Evolutionary conservation across 1,140 invertebrate genomes (phyloP).

Genomic region (Zaprionus ghesquierei): DNA sequence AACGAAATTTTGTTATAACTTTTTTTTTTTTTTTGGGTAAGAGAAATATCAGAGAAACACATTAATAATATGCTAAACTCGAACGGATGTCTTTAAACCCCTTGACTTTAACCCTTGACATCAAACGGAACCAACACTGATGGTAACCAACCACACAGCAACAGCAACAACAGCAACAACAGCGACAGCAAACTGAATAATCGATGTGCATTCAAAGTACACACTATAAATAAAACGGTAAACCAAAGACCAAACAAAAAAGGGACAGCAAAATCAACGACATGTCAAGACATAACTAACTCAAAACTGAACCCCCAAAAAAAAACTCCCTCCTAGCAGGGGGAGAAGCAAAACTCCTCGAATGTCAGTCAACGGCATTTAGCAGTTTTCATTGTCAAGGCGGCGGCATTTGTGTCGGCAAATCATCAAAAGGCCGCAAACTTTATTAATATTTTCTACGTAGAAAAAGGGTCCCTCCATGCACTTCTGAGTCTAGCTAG

Average conservation of each 20-base stretch:
- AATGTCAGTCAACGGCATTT: constrained; percentile 62
- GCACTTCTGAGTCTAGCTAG: constrained; percentile 8
- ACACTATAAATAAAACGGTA: constrained; percentile 65
- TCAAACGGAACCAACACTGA: constrained; percentile 13
- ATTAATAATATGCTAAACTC: constrained; percentile 47
- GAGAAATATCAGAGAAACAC: constrained; percentile 38
- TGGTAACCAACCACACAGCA: constrained; percentile 30
- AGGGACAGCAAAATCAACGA: constrained; percentile 20
- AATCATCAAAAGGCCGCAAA: constrained; percentile 68
- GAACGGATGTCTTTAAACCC: constrained; percentile 57
- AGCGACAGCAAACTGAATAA: constrained; percentile 32
- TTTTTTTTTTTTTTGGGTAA: too few relatives aligned
- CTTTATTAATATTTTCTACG: constrained; percentile 70
- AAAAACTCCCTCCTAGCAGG: constrained; percentile 21
- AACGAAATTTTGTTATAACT: constrained; percentile 14
- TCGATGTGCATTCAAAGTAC: constrained; percentile 63
- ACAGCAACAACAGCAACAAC: constrained; percentile 27
- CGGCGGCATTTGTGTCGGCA: constrained; percentile 51
- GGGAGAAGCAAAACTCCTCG: constrained; percentile 29
- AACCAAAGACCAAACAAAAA: constrained; percentile 10
- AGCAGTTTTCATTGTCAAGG: constrained; percentile 78
- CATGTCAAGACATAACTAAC: constrained; percentile 48
- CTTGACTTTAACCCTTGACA: constrained; percentile 71
- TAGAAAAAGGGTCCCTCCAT: constrained; percentile 24
- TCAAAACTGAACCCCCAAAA: constrained; percentile 36